These are phyloP conservation scores for Porites lobata DNA, from an alignment of 92 coral and sea anemone species.

Conservation along the genomic window DNA sequence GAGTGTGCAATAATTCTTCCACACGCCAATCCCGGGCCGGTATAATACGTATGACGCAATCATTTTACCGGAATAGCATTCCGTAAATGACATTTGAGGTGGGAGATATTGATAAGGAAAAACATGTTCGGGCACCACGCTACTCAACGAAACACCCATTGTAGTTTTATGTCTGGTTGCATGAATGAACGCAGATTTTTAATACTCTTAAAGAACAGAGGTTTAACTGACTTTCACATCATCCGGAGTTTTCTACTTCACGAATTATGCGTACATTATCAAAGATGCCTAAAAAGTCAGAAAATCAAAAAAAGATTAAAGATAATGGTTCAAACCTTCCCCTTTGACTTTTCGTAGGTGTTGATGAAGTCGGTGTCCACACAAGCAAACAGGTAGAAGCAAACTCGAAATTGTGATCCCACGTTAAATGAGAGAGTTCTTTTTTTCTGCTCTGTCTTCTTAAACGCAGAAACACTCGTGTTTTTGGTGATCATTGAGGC, in stretches of 20 bases:
- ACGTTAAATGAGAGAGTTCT: not conserved
- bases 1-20: not conserved
- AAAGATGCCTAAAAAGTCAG: not conserved
- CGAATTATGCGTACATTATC: not conserved
- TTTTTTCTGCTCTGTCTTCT: not conserved
- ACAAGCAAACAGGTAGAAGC: not conserved
- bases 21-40: slow-evolving; percentile 23
- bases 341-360: slow-evolving; percentile 16
- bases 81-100: slow-evolving; percentile 47
- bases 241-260: not conserved
- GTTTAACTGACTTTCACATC: not conserved
- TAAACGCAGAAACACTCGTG: not conserved
- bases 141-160: not conserved
- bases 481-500: slow-evolving; percentile 14
- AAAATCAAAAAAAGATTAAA: slow-evolving; percentile 6
- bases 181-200: not conserved
- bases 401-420: not conserved
- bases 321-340: not conserved
- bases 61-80: slow-evolving; percentile 11
- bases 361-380: slow-evolving; percentile 1
- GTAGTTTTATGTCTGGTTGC: not conserved
- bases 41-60: slow-evolving; percentile 33
- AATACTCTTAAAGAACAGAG: not conserved
- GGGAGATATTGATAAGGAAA: slow-evolving; percentile 16
- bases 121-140: not conserved